Conservation (phyloP, 1,140 invertebrate species). For the Solen grandis region DNA sequence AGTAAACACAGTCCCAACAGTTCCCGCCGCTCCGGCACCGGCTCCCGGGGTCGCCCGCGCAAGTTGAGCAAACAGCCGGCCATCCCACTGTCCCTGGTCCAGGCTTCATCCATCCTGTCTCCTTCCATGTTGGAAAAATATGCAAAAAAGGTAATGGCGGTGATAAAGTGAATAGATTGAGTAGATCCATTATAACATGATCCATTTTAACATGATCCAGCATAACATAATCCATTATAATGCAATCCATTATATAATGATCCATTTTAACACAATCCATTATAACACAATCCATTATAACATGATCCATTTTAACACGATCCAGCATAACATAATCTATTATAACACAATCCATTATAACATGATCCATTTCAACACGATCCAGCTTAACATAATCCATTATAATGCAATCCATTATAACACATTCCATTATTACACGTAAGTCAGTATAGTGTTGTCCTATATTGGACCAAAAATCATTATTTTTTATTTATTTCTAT, state of each 20-base stretch:
- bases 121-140: slow-evolving; percentile 53
- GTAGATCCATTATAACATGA: background rate
- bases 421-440: too few relatives aligned
- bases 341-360: too few relatives aligned
- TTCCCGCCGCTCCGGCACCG: background rate
- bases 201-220: background rate
- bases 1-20: background rate
- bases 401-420: too few relatives aligned
- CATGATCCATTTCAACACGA: too few relatives aligned
- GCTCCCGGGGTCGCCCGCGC: slow-evolving; percentile 3
- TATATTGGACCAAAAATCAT: too few relatives aligned
- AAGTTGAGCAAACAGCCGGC: slow-evolving; percentile 18
- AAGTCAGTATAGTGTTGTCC: too few relatives aligned
- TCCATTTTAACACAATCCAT: background rate
- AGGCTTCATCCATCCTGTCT: slow-evolving; percentile 48
- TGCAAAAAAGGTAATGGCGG: slow-evolving; percentile 36
- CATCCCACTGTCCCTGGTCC: slow-evolving; percentile 42
- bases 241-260: background rate
- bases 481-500: too few relatives aligned
- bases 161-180: background rate
- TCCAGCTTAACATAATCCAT: too few relatives aligned
- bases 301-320: too few relatives aligned
- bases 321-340: too few relatives aligned
- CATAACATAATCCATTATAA: background rate
- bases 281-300: background rate